phyloP scores from a whole-genome alignment of 2,113 vertebrate species.

The Cololabis saira region DNA sequence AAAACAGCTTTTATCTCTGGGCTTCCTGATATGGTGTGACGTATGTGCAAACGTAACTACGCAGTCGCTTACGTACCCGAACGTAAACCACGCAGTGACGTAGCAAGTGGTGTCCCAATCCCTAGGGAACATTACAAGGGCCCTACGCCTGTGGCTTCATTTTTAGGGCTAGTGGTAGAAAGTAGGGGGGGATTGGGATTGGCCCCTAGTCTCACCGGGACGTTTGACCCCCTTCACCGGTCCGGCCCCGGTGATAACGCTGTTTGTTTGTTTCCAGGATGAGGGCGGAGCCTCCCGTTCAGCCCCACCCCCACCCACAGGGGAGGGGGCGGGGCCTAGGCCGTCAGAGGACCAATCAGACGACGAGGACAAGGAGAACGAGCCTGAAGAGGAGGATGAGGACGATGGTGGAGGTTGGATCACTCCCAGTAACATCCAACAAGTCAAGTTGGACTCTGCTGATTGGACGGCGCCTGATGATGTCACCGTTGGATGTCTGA shows the following conservation, averaged over 20 bases:
- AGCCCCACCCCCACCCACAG: neutral
- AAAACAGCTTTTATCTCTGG: no score
- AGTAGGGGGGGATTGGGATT: no score
- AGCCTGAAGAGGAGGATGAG: conserved; percentile 40
- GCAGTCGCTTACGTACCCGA: no score
- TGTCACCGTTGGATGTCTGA: conserved; percentile 90
- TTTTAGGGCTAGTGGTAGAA: no score
- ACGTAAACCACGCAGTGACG: no score
- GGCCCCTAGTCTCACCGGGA: no score
- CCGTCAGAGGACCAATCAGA: conserved; percentile 22
- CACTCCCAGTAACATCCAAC: conserved; percentile 91
- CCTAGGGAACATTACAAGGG: no score
- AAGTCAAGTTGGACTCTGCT: conserved; percentile 83
- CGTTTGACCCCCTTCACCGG: neutral
- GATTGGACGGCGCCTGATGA: conserved; percentile 68
- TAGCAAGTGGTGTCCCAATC: no score
- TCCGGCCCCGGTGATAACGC: neutral
- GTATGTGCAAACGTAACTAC: no score
- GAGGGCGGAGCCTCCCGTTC: neutral
- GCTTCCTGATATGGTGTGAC: no score
- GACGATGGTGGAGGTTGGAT: conserved; percentile 88
- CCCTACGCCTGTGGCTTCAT: no score
- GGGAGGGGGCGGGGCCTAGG: neutral
- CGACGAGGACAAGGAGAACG: conserved; percentile 55
- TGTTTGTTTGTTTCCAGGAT: conserved; percentile 24